phyloP scores from a whole-genome alignment of 2,888 invertebrate species.

The Mythimna ferrago region DNA sequence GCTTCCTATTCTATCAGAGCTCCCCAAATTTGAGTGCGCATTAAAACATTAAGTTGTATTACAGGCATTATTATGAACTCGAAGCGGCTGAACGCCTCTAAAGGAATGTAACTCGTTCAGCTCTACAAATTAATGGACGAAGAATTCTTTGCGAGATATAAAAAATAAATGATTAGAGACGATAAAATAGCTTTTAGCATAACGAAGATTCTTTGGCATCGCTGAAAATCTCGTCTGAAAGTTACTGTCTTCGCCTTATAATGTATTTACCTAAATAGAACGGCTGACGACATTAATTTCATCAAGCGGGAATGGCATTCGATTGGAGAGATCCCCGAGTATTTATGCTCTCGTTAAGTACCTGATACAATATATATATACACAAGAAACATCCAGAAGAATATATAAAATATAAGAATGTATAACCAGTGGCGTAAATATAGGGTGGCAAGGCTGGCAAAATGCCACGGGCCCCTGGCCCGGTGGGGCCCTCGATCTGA shows the following conservation, averaged over 20 bases:
- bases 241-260: slow-evolving; percentile 47
- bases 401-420: slow-evolving; percentile 33
- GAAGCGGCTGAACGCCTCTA: slow-evolving; percentile 58
- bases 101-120: slow-evolving; percentile 69
- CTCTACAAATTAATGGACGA: slow-evolving; percentile 74
- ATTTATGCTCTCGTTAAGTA: slow-evolving; percentile 48
- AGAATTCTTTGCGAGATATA: slow-evolving; percentile 64
- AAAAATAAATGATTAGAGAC: slow-evolving; percentile 62
- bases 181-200: slow-evolving; percentile 68
- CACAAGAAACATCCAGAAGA: slow-evolving; percentile 44
- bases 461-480: no score
- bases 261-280: slow-evolving; percentile 55
- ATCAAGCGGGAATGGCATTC: slow-evolving; percentile 37
- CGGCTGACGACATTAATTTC: slow-evolving; percentile 34
- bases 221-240: slow-evolving; percentile 53
- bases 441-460: no score
- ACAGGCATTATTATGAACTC: slow-evolving; percentile 65
- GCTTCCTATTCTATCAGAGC: slow-evolving; percentile 90
- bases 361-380: slow-evolving; percentile 47
- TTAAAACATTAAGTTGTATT: slow-evolving; percentile 86
- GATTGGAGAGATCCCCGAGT: slow-evolving; percentile 50
- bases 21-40: slow-evolving; percentile 90
- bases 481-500: no score
- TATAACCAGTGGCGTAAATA: neutral
- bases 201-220: slow-evolving; percentile 65